Conservation (phyloP, 2,888 invertebrate genomes). For the Campaea margaritaria region DNA sequence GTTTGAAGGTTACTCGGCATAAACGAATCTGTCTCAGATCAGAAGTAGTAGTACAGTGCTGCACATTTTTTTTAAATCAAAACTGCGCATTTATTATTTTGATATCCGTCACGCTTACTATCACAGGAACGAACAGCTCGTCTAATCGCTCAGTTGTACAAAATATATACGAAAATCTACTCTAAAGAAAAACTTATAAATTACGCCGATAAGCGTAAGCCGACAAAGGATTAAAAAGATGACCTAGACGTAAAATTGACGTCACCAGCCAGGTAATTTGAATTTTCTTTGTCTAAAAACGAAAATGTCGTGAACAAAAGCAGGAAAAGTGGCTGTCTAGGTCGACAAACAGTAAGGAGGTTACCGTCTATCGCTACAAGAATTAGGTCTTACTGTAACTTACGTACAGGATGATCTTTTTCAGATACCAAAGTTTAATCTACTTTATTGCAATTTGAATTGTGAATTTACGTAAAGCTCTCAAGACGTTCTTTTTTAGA, state of each 20-base stretch:
- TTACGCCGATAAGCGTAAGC: neutral
- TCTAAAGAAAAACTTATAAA: too few relatives aligned
- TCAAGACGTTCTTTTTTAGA: too few relatives aligned
- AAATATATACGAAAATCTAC: too few relatives aligned
- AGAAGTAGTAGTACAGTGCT: too few relatives aligned
- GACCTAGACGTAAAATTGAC: constrained; percentile 12
- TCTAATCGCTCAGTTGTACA: too few relatives aligned
- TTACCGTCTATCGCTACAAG: constrained; percentile 55
- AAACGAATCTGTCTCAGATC: too few relatives aligned
- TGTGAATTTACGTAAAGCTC: too few relatives aligned
- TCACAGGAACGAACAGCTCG: too few relatives aligned
- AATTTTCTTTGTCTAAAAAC: constrained; percentile 29
- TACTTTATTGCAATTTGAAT: neutral
- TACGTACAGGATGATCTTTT: constrained; percentile 15
- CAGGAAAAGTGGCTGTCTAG: constrained; percentile 56
- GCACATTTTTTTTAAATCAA: too few relatives aligned
- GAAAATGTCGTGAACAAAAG: constrained; percentile 43
- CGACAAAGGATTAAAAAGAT: neutral
- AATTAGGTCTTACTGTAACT: constrained; percentile 47
- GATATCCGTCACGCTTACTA: too few relatives aligned
- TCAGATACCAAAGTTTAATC: neutral
- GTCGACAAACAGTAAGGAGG: constrained; percentile 57
- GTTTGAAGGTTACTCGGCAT: too few relatives aligned
- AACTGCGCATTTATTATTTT: too few relatives aligned
- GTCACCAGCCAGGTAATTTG: constrained; percentile 11